Evolutionary conservation across 2,888 invertebrate species (phyloP).

Genomic region (Anoncus sp.): DNA sequence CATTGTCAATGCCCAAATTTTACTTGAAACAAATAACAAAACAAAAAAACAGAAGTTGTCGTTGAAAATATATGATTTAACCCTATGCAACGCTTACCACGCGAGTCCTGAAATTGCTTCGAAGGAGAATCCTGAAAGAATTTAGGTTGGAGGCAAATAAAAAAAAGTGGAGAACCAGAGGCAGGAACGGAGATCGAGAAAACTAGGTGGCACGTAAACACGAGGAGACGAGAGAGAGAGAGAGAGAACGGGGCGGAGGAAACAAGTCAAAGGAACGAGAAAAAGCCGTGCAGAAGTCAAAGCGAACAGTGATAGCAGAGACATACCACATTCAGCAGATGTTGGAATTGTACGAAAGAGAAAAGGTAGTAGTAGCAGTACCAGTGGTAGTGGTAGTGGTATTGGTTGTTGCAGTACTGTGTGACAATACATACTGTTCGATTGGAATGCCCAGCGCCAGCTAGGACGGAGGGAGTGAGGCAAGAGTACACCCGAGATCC

Average conservation of each 20-base stretch:
- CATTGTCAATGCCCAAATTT: neutral
- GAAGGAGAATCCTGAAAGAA: conserved; percentile 20
- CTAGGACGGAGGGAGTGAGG: conserved; percentile 15
- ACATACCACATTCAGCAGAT: conserved; percentile 43
- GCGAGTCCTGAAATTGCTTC: conserved; percentile 25
- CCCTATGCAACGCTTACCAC: neutral
- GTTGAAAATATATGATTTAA: conserved; percentile 20
- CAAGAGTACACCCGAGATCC: conserved; percentile 41
- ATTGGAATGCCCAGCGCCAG: conserved; percentile 53
- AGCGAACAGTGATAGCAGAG: conserved; percentile 55
- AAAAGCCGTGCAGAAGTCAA: conserved; percentile 37
- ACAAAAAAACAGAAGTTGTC: neutral
- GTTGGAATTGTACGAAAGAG: conserved; percentile 42
- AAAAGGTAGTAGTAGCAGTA: conserved; percentile 14
- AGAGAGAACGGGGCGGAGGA: conserved; percentile 8
- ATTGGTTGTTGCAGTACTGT: neutral
- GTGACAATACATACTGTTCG: conserved; percentile 43
- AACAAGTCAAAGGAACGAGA: conserved; percentile 17
- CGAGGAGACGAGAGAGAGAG: conserved; percentile 7
- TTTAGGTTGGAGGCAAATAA: conserved; percentile 17
- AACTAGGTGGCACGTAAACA: conserved; percentile 30
- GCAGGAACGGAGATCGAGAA: conserved; percentile 26
- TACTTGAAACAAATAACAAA: neutral
- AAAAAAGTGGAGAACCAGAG: conserved; percentile 5
- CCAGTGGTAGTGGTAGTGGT: neutral